Percentiles rank a stretch among this genome's conserved stretches.
Conservation (phyloP, 2,888 invertebrate genomes). For the Drosophila lutescens region DNA sequence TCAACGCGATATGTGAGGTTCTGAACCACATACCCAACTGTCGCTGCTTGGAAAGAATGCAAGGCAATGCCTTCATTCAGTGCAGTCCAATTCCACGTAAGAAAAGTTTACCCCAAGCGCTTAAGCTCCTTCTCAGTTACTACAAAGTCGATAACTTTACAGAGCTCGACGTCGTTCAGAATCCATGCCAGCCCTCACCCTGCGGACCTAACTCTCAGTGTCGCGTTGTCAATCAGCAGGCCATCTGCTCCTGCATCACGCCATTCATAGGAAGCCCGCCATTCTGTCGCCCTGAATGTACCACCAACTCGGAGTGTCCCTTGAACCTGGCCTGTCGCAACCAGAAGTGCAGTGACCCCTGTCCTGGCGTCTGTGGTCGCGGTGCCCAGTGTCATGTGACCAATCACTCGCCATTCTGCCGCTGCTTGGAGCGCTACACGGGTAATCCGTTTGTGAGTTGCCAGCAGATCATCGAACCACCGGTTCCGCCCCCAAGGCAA, state of each 20-base stretch:
- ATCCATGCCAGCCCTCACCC: constrained; percentile 88
- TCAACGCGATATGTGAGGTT: constrained; percentile 89
- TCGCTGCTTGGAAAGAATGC: constrained; percentile 86
- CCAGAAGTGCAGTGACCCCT: constrained; percentile 90
- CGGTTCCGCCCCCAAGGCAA: constrained; percentile 86
- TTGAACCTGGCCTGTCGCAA: constrained; percentile 89
- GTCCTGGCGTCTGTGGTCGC: constrained; percentile 89
- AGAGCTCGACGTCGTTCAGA: constrained; percentile 69
- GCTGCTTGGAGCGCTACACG: constrained; percentile 87
- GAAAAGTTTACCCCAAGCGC: constrained; percentile 13
- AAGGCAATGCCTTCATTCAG: constrained; percentile 89
- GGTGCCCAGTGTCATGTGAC: constrained; percentile 91
- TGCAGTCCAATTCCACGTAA: constrained; percentile 87
- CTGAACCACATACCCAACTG: constrained; percentile 91
- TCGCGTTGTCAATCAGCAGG: constrained; percentile 89
- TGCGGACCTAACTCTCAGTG: constrained; percentile 94
- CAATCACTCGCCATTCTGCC: constrained; percentile 90
- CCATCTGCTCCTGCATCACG: constrained; percentile 89
- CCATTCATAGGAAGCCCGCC: constrained; percentile 88
- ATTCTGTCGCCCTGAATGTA: constrained; percentile 90
- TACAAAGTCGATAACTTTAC: constrained; percentile 40
- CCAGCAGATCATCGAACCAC: constrained; percentile 80
- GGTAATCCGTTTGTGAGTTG: constrained; percentile 89
- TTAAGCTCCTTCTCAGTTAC: neutral
- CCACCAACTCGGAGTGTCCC: constrained; percentile 89